phyloP scores from a whole-genome alignment of 2,888 invertebrate species.

The Enoplolaimus lenunculus region DNA sequence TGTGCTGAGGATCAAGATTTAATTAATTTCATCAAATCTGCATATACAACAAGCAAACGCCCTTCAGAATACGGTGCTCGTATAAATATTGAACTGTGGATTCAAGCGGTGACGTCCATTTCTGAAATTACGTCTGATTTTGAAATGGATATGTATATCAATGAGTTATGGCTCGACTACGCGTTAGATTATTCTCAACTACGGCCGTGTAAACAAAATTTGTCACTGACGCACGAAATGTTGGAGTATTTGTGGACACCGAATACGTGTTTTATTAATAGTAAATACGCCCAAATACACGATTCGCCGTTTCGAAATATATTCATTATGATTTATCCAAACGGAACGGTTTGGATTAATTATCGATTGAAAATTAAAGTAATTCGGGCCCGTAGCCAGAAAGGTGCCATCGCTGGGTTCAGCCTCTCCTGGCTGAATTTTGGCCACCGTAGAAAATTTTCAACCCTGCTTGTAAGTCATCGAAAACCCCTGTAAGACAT shows the following conservation, averaged over 20 bases:
- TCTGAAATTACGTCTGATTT: conserved; percentile 18
- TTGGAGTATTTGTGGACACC: conserved; percentile 18
- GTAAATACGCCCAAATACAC: conserved; percentile 18
- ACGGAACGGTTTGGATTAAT: conserved; percentile 21
- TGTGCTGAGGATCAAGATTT: conserved; percentile 14
- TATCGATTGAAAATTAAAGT: conserved; percentile 19
- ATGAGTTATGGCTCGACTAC: conserved; percentile 15
- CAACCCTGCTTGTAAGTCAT: too few species aligned
- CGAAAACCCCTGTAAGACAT: too few species aligned
- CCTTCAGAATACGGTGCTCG: conserved; percentile 9
- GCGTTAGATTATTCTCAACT: not conserved
- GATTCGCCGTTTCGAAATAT: conserved; percentile 18
- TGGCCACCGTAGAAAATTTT: too few species aligned
- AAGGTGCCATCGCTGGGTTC: not conserved
- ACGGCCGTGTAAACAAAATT: conserved; percentile 36
- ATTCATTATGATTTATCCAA: conserved; percentile 19
- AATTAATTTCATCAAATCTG: conserved; percentile 1
- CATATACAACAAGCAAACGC: conserved; percentile 1
- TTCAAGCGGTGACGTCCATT: conserved; percentile 15
- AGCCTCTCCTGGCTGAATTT: too few species aligned
- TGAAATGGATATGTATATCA: conserved; percentile 17
- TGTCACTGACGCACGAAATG: conserved; percentile 28
- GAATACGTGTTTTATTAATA: conserved; percentile 19
- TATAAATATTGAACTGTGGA: conserved; percentile 7
- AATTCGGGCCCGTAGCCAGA: too few species aligned